A percentile compares a stretch with the other conserved stretches of the same genome.
These are phyloP conservation scores for Clostera curtula DNA, from an alignment of 2,888 invertebrate genomes.

Conservation along the genomic window DNA sequence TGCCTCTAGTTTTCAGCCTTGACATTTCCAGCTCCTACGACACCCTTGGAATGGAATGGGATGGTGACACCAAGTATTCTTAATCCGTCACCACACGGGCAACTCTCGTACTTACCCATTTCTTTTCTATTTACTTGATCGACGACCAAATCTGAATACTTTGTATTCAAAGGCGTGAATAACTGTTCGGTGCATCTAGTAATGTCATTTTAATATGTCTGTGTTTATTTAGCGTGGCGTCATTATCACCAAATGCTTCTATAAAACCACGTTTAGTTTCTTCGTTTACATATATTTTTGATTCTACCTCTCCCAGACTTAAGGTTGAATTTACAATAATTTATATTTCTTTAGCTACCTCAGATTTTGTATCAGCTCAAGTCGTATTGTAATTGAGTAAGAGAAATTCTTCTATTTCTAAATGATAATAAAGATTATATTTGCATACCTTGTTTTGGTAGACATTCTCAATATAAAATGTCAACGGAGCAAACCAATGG, in stretches of 20 bases:
- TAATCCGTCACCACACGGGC: too few relatives aligned
- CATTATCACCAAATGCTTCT: conserved; percentile 47
- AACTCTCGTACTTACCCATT: too few relatives aligned
- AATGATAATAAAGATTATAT: conserved; percentile 35
- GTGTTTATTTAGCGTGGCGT: conserved; percentile 58
- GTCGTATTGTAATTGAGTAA: conserved; percentile 26
- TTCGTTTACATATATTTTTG: conserved; percentile 5
- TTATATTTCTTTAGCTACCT: conserved; percentile 2
- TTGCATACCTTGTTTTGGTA: conserved; percentile 19
- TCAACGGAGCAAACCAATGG: too few relatives aligned
- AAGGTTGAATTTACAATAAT: conserved; percentile 20
- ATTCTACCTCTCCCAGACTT: conserved; percentile 9
- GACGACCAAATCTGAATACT: conserved; percentile 34
- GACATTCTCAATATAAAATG: conserved; percentile 7
- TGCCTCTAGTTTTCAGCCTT: too few relatives aligned
- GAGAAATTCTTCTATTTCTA: conserved; percentile 34
- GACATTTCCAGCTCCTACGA: too few relatives aligned
- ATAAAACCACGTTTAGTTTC: conserved; percentile 16
- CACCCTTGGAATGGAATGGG: too few relatives aligned
- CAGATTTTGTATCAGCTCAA: conserved; percentile 16
- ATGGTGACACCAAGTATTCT: too few relatives aligned
- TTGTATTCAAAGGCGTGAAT: conserved; percentile 51
- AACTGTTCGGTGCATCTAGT: conserved; percentile 54
- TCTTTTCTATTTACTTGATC: too few relatives aligned
- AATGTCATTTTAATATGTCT: conserved; percentile 69